Evolutionary conservation across 1,140 invertebrate genomes (phyloP), one percentile per base, ranked within the genome.

Genomic region (Magallana gigas): DNA sequence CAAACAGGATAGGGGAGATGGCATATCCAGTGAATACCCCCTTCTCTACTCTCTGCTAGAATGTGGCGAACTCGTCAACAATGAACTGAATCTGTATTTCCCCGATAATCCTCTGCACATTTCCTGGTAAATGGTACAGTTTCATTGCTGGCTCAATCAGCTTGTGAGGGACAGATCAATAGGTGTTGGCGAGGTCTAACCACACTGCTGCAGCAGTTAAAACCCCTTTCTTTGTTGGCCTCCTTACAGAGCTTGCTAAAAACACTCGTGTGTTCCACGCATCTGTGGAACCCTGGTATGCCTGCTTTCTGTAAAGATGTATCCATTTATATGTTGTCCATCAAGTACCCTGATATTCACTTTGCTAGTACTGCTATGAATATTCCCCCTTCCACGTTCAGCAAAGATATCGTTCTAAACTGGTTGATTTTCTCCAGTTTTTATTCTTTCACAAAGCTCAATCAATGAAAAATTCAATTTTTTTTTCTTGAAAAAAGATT

Each of bases 111-210:
- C 2, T 36, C 59, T 57, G 8, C 0, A 85, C 57, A 8, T 88
- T 58, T 16, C 57, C 58, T 57, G 87, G 80, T 57, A 83, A 18
- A 62, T 88, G 60, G 36, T 83, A 85, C 2, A 60, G 57, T 9
- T 82, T 29, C 29, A 88, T 62, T 4, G 48, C 87, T 7, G 8
- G 8, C 68, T 85, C 71, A 56, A 88, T 88, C 29, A 85, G 56
- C n/a, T 84, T 36, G 18, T 88, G 87, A 9, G 87, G 68, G 29
- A 90, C 68, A 29, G 88, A 88, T 23, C 86, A 84, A 87, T 87
- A 89, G 6, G 86, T 81, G 56, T 90, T 90, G 62, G 84, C 80
- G 1, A 85, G 60, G 48, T 85, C 87, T 48, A 85, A 56, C 71
- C 59, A 88, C 11, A 85, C 76, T 23, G 57, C 71, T 57, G 80